Evolutionary conservation across 2,797 vertebrate genomes (phyloP).

Genomic region (Cryptoprocta ferox): DNA sequence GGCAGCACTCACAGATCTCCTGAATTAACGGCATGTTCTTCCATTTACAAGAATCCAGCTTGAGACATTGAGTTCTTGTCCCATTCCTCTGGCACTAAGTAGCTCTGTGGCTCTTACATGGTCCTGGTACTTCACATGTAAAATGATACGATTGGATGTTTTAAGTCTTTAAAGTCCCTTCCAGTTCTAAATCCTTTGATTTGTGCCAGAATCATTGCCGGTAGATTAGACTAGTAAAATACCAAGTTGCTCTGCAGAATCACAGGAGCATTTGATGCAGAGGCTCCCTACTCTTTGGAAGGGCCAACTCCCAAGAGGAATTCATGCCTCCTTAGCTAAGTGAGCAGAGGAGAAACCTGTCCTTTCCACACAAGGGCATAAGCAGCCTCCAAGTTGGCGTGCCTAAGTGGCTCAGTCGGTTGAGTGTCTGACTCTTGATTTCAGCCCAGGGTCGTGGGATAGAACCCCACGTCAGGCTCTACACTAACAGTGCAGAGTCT

Average conservation of each 20-base stretch:
- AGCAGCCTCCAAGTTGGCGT: background rate
- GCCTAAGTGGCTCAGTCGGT: too few species aligned
- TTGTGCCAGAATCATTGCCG: background rate
- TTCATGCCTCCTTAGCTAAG: background rate
- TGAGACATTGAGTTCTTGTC: background rate
- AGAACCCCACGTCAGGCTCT: too few species aligned
- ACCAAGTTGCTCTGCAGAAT: background rate
- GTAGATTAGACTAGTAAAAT: background rate
- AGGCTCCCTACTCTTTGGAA: background rate
- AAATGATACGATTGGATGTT: background rate
- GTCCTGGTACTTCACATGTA: background rate
- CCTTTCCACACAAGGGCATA: background rate
- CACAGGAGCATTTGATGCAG: background rate
- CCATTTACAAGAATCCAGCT: background rate
- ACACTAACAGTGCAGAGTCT: too few species aligned
- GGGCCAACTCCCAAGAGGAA: background rate
- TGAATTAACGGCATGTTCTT: background rate
- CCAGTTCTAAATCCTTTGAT: conserved; percentile 1
- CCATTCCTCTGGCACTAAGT: background rate
- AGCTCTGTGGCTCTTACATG: background rate
- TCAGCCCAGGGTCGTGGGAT: too few species aligned
- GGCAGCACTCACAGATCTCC: background rate
- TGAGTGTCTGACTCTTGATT: too few species aligned
- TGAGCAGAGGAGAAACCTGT: background rate
- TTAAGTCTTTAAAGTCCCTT: background rate